These are phyloP conservation scores for Phalacrocorax carbo DNA, from an alignment of 2,113 vertebrate species.

Conservation along the genomic window DNA sequence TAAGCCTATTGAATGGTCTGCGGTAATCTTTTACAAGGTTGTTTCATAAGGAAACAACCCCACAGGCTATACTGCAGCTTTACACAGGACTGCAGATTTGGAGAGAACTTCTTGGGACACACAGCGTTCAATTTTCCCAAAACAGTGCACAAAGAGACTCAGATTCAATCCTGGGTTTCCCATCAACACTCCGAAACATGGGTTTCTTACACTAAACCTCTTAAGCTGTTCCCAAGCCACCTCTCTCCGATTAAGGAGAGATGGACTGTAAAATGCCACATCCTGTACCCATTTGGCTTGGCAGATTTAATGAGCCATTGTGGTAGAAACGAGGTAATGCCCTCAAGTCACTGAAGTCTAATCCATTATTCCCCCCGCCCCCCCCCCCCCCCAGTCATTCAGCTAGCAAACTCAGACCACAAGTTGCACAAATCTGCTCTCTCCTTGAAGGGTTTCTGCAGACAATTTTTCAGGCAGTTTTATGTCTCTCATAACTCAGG, in stretches of 20 bases:
- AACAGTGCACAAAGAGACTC: not conserved
- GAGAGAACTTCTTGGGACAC: not conserved
- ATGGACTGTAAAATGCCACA: constrained; percentile 66
- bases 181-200: constrained; percentile 51
- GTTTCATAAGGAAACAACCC: constrained; percentile 32
- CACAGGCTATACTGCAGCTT: not conserved
- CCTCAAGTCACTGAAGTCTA: constrained; percentile 45
- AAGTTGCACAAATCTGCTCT: constrained; percentile 39
- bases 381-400: not conserved
- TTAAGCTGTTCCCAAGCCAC: constrained; percentile 40
- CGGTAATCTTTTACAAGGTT: constrained; percentile 53
- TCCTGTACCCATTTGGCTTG: constrained; percentile 67
- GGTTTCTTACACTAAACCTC: not conserved
- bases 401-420: constrained; percentile 4
- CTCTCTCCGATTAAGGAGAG: constrained; percentile 62
- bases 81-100: not conserved
- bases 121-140: not conserved
- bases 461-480: constrained; percentile 28
- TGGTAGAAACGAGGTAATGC: constrained; percentile 64
- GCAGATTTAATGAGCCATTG: constrained; percentile 73
- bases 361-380: not conserved
- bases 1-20: constrained; percentile 37
- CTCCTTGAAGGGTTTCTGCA: constrained; percentile 44
- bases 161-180: constrained; percentile 32
- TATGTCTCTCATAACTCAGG: not conserved